Evolutionary conservation across 2,113 vertebrate species (phyloP).

Genomic region (Puma concolor): DNA sequence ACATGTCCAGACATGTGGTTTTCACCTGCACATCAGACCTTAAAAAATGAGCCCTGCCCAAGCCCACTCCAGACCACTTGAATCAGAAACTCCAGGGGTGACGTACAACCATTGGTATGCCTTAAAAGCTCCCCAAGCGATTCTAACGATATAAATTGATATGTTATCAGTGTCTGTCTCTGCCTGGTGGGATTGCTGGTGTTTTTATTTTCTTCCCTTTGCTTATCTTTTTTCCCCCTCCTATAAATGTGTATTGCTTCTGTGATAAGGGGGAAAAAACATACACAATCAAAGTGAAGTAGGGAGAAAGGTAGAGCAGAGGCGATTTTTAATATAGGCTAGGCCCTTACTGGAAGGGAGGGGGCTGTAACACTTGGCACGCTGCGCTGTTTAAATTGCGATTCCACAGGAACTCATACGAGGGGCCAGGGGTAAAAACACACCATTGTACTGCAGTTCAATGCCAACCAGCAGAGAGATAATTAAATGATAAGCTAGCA

Average conservation of each 20-base stretch:
- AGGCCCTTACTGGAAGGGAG: not conserved
- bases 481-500: constrained; percentile 75
- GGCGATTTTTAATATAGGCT: not conserved
- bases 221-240: constrained; percentile 8
- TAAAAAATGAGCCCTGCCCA: not conserved
- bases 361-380: accelerated
- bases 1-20: not conserved
- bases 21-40: not conserved
- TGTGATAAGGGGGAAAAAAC: constrained; percentile 26
- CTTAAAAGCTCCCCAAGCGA: constrained; percentile 24
- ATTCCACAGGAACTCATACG: not conserved
- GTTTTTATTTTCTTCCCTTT: constrained; percentile 57
- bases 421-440: not conserved
- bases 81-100: not conserved
- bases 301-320: not conserved
- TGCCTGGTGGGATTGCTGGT: not conserved
- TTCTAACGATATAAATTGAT: not conserved
- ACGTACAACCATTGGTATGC: not conserved
- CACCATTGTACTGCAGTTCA: constrained; percentile 43
- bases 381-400: not conserved
- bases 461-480: constrained; percentile 62
- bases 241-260: constrained; percentile 32
- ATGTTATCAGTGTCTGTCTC: not conserved
- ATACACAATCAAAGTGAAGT: not conserved
- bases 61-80: not conserved